These are phyloP conservation scores for Priocnemis perturbator DNA, from an alignment of 2,888 invertebrate genomes.

Conservation along the genomic window DNA sequence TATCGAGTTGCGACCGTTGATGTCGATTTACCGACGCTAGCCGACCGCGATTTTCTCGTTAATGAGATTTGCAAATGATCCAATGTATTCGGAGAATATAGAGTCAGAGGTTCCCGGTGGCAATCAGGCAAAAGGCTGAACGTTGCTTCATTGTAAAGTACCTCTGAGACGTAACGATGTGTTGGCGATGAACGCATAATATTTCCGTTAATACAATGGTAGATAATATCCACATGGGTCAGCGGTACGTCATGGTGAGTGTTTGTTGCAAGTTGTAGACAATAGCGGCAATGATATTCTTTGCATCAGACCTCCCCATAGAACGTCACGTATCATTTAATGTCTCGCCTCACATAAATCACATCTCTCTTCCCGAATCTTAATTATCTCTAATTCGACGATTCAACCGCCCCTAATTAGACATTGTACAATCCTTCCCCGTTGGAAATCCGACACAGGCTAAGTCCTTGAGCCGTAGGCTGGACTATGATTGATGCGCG, in stretches of 20 bases:
- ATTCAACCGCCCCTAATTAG: constrained; percentile 1
- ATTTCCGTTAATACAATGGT: too few relatives aligned
- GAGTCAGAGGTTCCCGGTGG: not conserved
- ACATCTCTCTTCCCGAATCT: not conserved
- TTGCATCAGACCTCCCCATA: too few relatives aligned
- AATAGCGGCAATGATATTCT: too few relatives aligned
- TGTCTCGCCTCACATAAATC: too few relatives aligned
- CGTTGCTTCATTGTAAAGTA: too few relatives aligned
- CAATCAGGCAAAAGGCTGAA: not conserved
- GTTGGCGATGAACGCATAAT: too few relatives aligned
- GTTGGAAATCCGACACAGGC: not conserved
- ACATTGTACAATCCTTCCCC: not conserved
- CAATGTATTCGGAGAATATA: not conserved
- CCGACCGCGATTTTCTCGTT: not conserved
- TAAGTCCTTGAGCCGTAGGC: not conserved
- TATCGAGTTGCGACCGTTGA: constrained; percentile 5
- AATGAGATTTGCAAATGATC: constrained; percentile 4
- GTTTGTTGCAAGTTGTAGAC: too few relatives aligned
- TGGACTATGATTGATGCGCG: constrained; percentile 4
- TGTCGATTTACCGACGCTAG: not conserved
- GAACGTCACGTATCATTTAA: too few relatives aligned
- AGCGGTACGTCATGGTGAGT: too few relatives aligned
- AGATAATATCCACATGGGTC: too few relatives aligned
- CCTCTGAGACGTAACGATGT: too few relatives aligned
- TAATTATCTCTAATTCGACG: constrained; percentile 4